phyloP scores from a whole-genome alignment of 2,113 vertebrate species.

The Xiphophorus couchianus region DNA sequence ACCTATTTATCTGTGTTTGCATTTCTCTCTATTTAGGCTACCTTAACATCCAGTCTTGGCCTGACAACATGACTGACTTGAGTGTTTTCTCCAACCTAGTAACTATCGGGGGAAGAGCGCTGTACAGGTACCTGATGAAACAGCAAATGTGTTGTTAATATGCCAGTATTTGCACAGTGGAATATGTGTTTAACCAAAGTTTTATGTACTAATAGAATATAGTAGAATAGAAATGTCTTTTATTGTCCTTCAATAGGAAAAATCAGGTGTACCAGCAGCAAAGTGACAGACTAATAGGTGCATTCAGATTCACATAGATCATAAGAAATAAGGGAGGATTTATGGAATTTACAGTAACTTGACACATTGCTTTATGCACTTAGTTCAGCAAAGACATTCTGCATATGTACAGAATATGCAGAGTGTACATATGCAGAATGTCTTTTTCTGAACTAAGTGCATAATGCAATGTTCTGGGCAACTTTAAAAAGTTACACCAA shows the following conservation, averaged over 20 bases:
- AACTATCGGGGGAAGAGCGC: constrained; percentile 92
- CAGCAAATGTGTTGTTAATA: constrained; percentile 51
- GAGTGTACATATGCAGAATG: not conserved
- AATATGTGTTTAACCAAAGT: not conserved
- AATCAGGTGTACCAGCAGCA: no score
- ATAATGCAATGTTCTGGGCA: not conserved
- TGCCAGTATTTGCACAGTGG: not conserved
- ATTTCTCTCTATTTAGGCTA: constrained; percentile 81
- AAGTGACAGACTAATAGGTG: no score
- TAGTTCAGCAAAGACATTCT: no score
- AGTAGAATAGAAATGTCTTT: no score
- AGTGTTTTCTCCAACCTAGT: constrained; percentile 96
- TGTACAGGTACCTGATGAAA: constrained; percentile 92
- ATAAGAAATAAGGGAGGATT: no score
- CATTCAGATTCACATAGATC: no score
- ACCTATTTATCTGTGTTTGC: constrained; percentile 28
- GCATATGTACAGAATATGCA: no score
- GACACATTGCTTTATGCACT: no score
- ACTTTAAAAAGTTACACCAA: not conserved
- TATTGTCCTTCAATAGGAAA: no score
- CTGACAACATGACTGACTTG: constrained; percentile 96
- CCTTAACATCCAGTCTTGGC: constrained; percentile 98
- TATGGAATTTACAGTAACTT: no score
- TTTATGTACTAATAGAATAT: not conserved
- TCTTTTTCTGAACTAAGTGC: no score